Base-by-base conservation (phyloP, 1,140 invertebrate genomes). In the Hypothenemus hampei region DNA sequence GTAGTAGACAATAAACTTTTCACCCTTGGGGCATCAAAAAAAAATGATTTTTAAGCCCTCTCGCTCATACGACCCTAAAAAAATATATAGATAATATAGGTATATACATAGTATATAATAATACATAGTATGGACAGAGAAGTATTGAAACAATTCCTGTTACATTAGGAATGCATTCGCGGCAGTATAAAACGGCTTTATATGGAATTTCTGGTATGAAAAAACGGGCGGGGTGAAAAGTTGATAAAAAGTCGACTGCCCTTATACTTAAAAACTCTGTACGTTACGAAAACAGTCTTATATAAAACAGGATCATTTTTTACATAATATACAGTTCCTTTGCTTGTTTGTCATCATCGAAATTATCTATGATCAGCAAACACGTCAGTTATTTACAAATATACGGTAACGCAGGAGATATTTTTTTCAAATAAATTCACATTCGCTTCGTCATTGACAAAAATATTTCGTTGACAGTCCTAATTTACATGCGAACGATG, bases 281-380 rank as follows among this genome's bases (percentile, higher is more conserved):
- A 61, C 46, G 40, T 63, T 58, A n/a, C n/a, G n/a, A n/a, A n/a
- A 62, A 67, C 65, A 67, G 65, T 67, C 65, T 67, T 67, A 64
- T 65, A 62, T 41, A 62, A 56, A n/a, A 51, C 60, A 65, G 57
- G 56, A 62, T 65, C 55, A 57, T 65, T n/a, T n/a, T n/a, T 60
- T 65, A 62, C 60, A 67, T 15, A 64, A 65, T 64, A 57, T 65
- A 67, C 64, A 64, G 56, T 57, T 50, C 41, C 41, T 41, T 8
- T 8, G 6, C 40, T 8, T n/a, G n/a, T n/a, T 29, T 29, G n/a
- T 29, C 6, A 29, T 29, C 26, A 29, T 7, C 6, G 26, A 29
- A 29, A 29, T 29, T 29, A n/a, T 29, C 6, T 29, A n/a, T n/a
- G n/a, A n/a, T n/a, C n/a, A n/a, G n/a, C n/a, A n/a, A n/a, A n/a